A percentile compares a stretch with the other conserved stretches of the same genome.
These are phyloP conservation scores for Ectemnius continuus DNA, from an alignment of 2,888 invertebrate species.

Conservation along the genomic window DNA sequence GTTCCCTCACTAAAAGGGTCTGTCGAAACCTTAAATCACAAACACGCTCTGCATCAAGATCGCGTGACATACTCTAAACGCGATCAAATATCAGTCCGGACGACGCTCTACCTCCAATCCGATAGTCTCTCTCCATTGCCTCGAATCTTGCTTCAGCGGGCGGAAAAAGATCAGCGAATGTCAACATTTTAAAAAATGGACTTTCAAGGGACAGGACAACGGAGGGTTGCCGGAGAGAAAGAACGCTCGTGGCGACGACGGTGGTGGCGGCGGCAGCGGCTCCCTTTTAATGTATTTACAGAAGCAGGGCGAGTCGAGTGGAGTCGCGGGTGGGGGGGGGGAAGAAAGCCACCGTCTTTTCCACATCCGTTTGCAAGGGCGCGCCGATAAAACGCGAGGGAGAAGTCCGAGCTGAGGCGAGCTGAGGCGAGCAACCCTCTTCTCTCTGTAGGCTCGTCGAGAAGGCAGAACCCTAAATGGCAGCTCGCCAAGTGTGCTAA, in stretches of 20 bases:
- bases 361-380: constrained; percentile 62
- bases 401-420: constrained; percentile 35
- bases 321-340: constrained; percentile 19
- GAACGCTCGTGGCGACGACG: not conserved
- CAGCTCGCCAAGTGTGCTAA: constrained; percentile 75
- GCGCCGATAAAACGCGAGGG: constrained; percentile 51
- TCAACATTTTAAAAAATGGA: constrained; percentile 49
- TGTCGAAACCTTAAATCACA: not conserved
- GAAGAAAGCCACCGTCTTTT: constrained; percentile 65
- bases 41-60: not conserved
- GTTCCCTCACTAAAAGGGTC: not conserved
- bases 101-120: not conserved
- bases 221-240: not conserved
- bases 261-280: constrained; percentile 2
- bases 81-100: not conserved
- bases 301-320: constrained; percentile 39
- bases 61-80: not conserved
- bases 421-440: constrained; percentile 49
- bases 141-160: not conserved
- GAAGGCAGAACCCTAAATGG: constrained; percentile 68
- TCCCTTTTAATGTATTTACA: constrained; percentile 59
- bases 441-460: constrained; percentile 43
- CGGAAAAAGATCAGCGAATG: constrained; percentile 41
- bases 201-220: constrained; percentile 7
- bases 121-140: not conserved